Base-by-base conservation (phyloP, 2,797 vertebrate species). In the Poecilia gillii region DNA sequence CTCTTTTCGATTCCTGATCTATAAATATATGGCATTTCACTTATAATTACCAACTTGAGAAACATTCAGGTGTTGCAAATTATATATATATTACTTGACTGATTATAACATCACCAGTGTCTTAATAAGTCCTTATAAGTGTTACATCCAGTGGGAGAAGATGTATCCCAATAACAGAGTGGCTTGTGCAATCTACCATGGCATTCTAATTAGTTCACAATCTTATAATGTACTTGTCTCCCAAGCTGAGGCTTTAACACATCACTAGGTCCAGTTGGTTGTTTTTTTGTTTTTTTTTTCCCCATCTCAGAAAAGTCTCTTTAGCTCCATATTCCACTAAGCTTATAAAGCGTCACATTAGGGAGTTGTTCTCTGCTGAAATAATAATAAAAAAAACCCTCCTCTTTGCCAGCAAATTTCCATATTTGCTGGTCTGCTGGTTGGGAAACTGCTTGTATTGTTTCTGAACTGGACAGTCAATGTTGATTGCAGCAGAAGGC, bases 191-290 rank as follows among this genome's bases (percentile, higher is more conserved):
- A 74, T 88, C 88, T 79, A 78, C 72, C 72, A 80, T 88, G 87
- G 84, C 75, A 55, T 84, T 88, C 62, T 85, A 91, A 93, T 91
- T 89, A 89, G 83, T 86, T 87, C 82, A 81, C 79, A 86, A 75
- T 81, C 81, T 87, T 87, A 78, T 89, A 84, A 85, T 87, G 84
- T 83, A 77, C 85, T 90, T 62, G 85, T 88, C 79, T 88, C 83
- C 79, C 80, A 87, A 85, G 85, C 78, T 70, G 85, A 87, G 82
- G 82, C 80, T 88, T 91, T 80, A 85, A 84, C 86, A 89, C 84
- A 88, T 90, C 85, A 88, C 81, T 85, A 84, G 62, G 84, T 86
- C 84, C 86, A 90, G 86, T 84, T 82, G 82, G 85, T 84, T 89
- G 74, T 81, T 78, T 59, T 55, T 25, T 25, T 57, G 78, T 59